These are phyloP conservation scores for Ciconia nigra DNA, from an alignment of 2,797 vertebrate species.

Conservation along the genomic window DNA sequence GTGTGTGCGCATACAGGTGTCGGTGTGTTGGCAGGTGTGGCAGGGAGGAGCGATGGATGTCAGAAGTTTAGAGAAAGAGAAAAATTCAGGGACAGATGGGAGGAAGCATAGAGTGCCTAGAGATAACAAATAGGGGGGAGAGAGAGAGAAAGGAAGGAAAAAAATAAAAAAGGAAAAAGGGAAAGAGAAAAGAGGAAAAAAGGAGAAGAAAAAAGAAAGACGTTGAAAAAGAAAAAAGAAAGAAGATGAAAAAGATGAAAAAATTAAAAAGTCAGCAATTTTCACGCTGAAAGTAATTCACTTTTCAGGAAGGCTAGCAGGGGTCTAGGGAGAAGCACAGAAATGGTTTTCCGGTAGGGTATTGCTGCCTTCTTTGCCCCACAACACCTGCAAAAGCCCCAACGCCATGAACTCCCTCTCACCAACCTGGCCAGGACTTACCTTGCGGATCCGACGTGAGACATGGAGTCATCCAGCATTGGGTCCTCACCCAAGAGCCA, in stretches of 20 bases:
- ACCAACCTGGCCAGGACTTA: not conserved
- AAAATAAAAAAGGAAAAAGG: not conserved
- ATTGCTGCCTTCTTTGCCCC: not conserved
- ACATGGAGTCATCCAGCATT: accelerated
- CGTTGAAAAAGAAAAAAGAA: accelerated
- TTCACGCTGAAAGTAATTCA: not conserved
- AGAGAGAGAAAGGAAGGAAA: too few species aligned
- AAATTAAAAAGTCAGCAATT: not conserved
- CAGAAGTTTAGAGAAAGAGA: not conserved
- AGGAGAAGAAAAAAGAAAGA: too few species aligned
- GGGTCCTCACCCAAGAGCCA: not conserved
- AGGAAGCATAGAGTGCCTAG: not conserved
- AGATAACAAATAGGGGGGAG: accelerated
- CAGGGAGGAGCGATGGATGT: not conserved
- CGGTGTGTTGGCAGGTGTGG: not conserved
- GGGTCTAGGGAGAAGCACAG: not conserved
- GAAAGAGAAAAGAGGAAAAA: not conserved
- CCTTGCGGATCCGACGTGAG: accelerated
- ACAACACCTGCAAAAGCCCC: not conserved
- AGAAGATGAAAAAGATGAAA: too few species aligned
- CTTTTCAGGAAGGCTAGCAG: not conserved
- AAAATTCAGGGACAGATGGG: not conserved
- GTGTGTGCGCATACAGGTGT: not conserved
- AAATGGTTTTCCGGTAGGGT: not conserved
- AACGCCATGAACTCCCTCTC: accelerated